These are phyloP conservation scores for Drosophila borborema DNA, from an alignment of 2,888 invertebrate genomes.

Conservation along the genomic window DNA sequence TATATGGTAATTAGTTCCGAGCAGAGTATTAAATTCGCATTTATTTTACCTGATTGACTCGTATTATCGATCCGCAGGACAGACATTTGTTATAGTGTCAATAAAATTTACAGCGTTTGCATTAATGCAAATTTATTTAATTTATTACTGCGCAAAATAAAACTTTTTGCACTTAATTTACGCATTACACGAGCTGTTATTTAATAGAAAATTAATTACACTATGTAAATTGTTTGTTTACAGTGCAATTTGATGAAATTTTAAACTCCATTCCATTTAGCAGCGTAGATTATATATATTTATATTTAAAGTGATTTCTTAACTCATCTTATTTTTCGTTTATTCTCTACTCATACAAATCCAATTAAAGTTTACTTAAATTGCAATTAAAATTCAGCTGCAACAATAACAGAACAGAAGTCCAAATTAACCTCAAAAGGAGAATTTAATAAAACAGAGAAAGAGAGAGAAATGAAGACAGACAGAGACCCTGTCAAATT, in stretches of 20 bases:
- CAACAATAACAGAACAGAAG: conserved; percentile 44
- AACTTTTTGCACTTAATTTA: conserved; percentile 16
- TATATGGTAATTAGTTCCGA: conserved; percentile 4
- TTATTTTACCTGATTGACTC: conserved; percentile 21
- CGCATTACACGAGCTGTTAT: not conserved
- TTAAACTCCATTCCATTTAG: not conserved
- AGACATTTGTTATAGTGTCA: conserved; percentile 38
- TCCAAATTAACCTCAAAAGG: conserved; percentile 16
- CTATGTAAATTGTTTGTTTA: conserved; percentile 9
- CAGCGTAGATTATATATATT: not conserved
- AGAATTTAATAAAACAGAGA: conserved; percentile 12
- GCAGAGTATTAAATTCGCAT: not conserved
- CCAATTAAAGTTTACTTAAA: conserved; percentile 44
- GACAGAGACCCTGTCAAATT: conserved; percentile 40
- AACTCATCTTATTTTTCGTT: not conserved
- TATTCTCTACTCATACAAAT: not conserved
- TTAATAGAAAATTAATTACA: conserved; percentile 15
- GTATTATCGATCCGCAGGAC: conserved; percentile 24
- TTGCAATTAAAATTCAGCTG: conserved; percentile 47
- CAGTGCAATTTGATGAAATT: not conserved
- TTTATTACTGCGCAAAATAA: conserved; percentile 60
- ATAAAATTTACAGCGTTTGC: conserved; percentile 43
- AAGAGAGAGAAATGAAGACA: not conserved
- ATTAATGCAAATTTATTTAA: conserved; percentile 43
- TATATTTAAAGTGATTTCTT: not conserved